phyloP scores from a whole-genome alignment of 2,888 invertebrate species.

The Platypus cylindrus region DNA sequence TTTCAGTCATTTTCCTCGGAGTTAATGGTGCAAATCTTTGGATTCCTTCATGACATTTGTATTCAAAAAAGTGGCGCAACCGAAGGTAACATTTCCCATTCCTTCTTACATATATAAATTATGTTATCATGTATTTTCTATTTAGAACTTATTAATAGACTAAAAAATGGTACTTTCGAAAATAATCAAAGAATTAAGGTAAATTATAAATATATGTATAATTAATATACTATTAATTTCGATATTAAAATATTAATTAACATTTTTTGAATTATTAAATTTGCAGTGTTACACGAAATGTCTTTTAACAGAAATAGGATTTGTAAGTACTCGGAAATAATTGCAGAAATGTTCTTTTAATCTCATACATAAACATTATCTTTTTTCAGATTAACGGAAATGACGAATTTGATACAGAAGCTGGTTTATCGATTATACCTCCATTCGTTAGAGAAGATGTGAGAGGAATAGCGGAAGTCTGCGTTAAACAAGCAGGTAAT shows the following conservation, averaged over 20 bases:
- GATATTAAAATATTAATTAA: slow-evolving; percentile 1
- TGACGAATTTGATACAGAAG: slow-evolving; percentile 9
- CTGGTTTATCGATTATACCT: slow-evolving; percentile 8
- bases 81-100: slow-evolving; percentile 8
- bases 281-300: slow-evolving; percentile 15
- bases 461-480: slow-evolving; percentile 1
- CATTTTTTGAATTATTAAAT: slow-evolving; percentile 4
- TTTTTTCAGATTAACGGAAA: slow-evolving; percentile 8
- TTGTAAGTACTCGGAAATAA: slow-evolving; percentile 12
- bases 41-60: slow-evolving; percentile 12
- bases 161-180: slow-evolving; percentile 8
- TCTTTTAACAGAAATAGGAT: slow-evolving; percentile 8
- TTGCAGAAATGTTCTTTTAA: background rate
- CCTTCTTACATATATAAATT: no score
- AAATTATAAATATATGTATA: slow-evolving; percentile 2
- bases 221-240: slow-evolving; percentile 1
- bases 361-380: background rate
- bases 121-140: background rate
- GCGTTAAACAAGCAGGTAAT: slow-evolving; percentile 5
- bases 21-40: slow-evolving; percentile 3
- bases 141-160: slow-evolving; percentile 7
- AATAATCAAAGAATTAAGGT: slow-evolving; percentile 13
- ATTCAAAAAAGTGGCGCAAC: slow-evolving; percentile 7
- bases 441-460: slow-evolving; percentile 4
- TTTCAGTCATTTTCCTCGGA: background rate